Base-by-base conservation (phyloP, 2,797 vertebrate genomes). In the Babyrousa celebensis region DNA sequence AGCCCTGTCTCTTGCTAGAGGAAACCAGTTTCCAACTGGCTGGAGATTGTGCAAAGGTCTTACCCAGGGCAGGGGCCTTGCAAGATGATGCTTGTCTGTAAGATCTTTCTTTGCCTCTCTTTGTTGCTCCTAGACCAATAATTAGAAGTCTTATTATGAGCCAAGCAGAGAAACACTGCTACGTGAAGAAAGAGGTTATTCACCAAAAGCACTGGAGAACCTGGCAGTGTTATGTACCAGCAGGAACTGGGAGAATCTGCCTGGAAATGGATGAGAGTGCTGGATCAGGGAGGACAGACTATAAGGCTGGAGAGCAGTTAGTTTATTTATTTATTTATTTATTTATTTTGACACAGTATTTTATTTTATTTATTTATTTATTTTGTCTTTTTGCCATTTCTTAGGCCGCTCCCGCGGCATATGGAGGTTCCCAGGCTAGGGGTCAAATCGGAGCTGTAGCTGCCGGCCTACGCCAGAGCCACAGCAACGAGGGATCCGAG, bases 131-230 rank as follows among this genome's bases (percentile, higher is more conserved):
- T 93, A 93, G 83, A 75, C 56, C 52, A 89, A 71, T 67, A 97
- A 89, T 91, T 85, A 94, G 56, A 89, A 94, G 84, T 25, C 21
- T 89, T 78, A 84, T 72, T 63, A 74, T 92, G 90, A 92, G 85
- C 18, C 80, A 85, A 91, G 78, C 27, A 78, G 68, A 67, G 54
- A 90, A 82, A 95, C 60, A 88, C 40, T 70, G 58, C 68, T 95
- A 78, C 15, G 1, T 70, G 82, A 94, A 96, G 74, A 93, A 95
- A 95, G 63, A 67, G 36, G 85, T 94, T 90, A 82, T 89, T 90
- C 67, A 94, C 88, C 4, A 2, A 89, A 82, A 86, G 32, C 17
- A 80, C 32, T 32, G 21, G 40, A 95, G 62, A 68, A 71, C n/a
- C 48, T 89, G 82, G 63, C 16, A 78, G 70, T 75, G 74, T 70